Percentiles rank a stretch among this genome's conserved stretches.
Evolutionary conservation across 2,888 invertebrate genomes (phyloP).

Genomic region (Heteropelma amictum): DNA sequence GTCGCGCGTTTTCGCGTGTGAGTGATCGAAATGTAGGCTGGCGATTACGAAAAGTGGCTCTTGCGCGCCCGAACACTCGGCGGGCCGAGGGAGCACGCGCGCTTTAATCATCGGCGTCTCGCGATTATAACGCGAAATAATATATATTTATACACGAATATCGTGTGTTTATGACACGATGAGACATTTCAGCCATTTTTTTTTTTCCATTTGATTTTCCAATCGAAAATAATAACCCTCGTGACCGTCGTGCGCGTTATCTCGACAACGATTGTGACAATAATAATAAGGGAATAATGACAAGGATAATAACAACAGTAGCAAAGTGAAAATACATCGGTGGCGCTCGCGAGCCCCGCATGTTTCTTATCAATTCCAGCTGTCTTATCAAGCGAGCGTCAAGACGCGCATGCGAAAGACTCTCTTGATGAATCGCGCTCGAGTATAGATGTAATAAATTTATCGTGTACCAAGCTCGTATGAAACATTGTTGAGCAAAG

Average conservation of each 20-base stretch:
- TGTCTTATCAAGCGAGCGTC: slow-evolving; percentile 45
- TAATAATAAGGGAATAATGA: background rate
- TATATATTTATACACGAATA: slow-evolving; percentile 8
- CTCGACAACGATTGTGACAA: no score
- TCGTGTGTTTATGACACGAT: background rate
- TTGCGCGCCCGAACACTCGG: slow-evolving; percentile 16
- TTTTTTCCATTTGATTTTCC: slow-evolving; percentile 45
- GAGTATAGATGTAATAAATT: slow-evolving; percentile 5
- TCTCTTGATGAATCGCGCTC: slow-evolving; percentile 45
- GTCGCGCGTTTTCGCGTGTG: slow-evolving; percentile 41
- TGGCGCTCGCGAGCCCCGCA: slow-evolving; percentile 18
- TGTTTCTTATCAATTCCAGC: slow-evolving; percentile 45
- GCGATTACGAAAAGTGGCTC: slow-evolving; percentile 60
- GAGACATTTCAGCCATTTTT: slow-evolving; percentile 9
- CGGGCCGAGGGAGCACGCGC: slow-evolving; percentile 23
- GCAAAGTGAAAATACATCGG: slow-evolving; percentile 14
- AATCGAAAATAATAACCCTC: slow-evolving; percentile 41
- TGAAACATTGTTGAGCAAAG: slow-evolving; percentile 26
- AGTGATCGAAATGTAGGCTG: slow-evolving; percentile 60
- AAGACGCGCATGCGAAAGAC: slow-evolving; percentile 45
- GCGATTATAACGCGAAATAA: slow-evolving; percentile 49
- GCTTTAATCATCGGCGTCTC: slow-evolving; percentile 56
- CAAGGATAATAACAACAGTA: slow-evolving; percentile 26
- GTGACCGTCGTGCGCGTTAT: no score
- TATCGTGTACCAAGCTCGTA: background rate